phyloP scores from a whole-genome alignment of 2,797 vertebrate genomes.

The Rhynchotus rufescens region DNA sequence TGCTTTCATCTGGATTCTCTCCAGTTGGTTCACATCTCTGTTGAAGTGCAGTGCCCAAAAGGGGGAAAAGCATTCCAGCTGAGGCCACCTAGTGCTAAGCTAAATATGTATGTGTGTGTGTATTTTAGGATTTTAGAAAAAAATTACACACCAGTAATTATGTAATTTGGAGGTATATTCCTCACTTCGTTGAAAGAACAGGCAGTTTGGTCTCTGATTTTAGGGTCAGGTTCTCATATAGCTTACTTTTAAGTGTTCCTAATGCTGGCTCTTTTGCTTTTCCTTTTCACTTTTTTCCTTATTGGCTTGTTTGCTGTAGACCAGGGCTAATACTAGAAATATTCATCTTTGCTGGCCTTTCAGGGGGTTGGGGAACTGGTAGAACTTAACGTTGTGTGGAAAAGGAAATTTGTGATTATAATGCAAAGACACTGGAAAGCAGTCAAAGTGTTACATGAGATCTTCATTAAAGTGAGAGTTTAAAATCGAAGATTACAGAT shows the following conservation, averaged over 20 bases:
- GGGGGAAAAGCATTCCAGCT: conserved; percentile 50
- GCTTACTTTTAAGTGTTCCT: background rate
- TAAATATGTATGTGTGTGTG: background rate
- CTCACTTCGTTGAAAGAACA: background rate
- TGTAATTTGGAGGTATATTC: background rate
- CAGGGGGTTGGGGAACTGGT: background rate
- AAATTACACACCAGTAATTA: rapidly evolving
- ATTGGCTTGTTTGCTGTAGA: background rate
- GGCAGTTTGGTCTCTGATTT: conserved; percentile 8
- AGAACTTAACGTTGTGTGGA: background rate
- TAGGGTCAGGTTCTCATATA: background rate
- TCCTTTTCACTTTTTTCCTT: background rate
- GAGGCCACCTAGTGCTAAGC: conserved; percentile 31
- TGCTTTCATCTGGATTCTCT: conserved; percentile 58
- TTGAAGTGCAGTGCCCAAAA: conserved; percentile 46
- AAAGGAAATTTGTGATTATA: background rate
- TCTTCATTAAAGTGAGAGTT: background rate
- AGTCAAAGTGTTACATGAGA: background rate
- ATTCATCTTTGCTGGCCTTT: background rate
- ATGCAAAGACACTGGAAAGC: background rate
- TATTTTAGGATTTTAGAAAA: background rate
- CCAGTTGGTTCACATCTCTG: conserved; percentile 61
- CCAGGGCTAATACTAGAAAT: background rate
- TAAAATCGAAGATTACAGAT: background rate
- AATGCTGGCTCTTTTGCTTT: background rate